A percentile compares a stretch with the other conserved stretches of the same genome.
These are phyloP conservation scores for Homarus americanus DNA, from an alignment of 1,140 invertebrate genomes.

Conservation along the genomic window DNA sequence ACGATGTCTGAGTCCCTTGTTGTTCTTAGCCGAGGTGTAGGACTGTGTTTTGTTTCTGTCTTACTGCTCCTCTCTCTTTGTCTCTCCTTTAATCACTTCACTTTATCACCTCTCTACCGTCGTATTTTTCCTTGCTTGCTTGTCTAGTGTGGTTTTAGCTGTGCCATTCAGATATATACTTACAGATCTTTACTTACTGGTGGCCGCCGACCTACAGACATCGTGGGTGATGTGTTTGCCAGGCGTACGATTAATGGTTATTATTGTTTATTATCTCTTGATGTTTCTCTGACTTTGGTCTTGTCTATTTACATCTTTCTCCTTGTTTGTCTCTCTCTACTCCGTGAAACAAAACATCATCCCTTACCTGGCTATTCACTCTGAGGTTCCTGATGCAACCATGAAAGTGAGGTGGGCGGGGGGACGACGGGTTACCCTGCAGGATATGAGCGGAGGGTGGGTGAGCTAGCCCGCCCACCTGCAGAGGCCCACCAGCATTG, in stretches of 20 bases:
- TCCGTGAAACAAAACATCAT: too few species aligned
- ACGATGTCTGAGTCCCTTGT: too few species aligned
- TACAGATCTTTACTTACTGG: too few species aligned
- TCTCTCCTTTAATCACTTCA: neutral
- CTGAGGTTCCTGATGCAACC: constrained; percentile 64
- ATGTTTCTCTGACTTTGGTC: neutral
- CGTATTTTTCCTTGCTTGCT: neutral
- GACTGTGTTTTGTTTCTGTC: neutral
- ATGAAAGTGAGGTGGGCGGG: constrained; percentile 7
- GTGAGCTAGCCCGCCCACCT: constrained; percentile 52
- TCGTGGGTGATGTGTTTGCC: too few species aligned
- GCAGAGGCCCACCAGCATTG: constrained; percentile 43
- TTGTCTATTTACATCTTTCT: neutral
- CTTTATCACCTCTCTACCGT: neutral
- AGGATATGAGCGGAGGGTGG: neutral
- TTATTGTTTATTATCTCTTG: neutral
- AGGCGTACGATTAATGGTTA: too few species aligned
- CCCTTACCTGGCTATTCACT: constrained; percentile 55
- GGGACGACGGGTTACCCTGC: neutral
- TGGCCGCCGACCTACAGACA: too few species aligned
- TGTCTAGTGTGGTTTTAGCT: too few species aligned
- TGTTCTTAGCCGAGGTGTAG: too few species aligned
- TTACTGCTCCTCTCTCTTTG: neutral
- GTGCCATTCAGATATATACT: too few species aligned
- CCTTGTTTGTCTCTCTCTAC: neutral